These are phyloP conservation scores for Chaetophractus vellerosus DNA, from an alignment of 2,797 vertebrate genomes.

Conservation along the genomic window DNA sequence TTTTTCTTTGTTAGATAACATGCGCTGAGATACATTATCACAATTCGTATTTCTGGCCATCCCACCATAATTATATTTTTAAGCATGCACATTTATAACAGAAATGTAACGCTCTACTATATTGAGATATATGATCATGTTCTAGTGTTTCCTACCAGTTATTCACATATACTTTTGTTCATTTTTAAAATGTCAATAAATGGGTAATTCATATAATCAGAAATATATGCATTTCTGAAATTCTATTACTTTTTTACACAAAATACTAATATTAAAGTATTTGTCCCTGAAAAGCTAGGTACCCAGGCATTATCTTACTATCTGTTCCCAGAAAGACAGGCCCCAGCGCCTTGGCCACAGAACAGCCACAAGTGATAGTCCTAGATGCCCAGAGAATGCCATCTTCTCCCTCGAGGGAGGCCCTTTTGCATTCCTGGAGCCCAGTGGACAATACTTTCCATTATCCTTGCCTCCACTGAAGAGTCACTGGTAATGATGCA, in stretches of 20 bases:
- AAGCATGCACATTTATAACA: not conserved
- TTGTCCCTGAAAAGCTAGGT: not conserved
- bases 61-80: slow-evolving; percentile 37
- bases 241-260: no score
- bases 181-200: not conserved
- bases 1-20: not conserved
- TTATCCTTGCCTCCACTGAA: not conserved
- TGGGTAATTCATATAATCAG: not conserved
- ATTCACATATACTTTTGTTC: not conserved
- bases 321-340: not conserved
- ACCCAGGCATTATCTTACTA: not conserved
- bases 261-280: not conserved
- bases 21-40: not conserved
- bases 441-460: rapidly evolving
- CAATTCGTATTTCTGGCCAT: slow-evolving; percentile 59
- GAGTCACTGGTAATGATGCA: rapidly evolving
- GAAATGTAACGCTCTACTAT: not conserved
- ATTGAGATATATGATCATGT: not conserved
- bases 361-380: no score
- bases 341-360: no score
- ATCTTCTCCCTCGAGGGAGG: not conserved
- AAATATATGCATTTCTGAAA: not conserved
- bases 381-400: not conserved
- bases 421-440: no score
- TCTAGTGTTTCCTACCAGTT: not conserved